A percentile compares a stretch with the other conserved stretches of the same genome.
These are phyloP conservation scores for Apodemia hepburni DNA, from an alignment of 2,888 invertebrate species.

Conservation along the genomic window DNA sequence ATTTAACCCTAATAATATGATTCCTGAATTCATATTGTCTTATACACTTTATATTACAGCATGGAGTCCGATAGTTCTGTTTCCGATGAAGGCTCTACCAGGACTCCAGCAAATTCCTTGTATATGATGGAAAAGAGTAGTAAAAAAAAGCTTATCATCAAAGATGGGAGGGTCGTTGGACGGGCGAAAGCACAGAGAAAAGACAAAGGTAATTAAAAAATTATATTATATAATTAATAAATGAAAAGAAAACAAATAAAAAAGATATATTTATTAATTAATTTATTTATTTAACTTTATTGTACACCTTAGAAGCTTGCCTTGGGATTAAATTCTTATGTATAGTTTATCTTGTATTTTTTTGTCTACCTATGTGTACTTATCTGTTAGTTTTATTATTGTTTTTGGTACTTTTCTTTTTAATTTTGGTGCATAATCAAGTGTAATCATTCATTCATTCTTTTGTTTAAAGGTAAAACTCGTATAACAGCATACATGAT, in stretches of 20 bases:
- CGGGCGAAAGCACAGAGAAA: constrained; percentile 87
- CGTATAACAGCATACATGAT: constrained; percentile 94
- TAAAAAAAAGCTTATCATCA: constrained; percentile 85
- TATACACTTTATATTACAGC: constrained; percentile 43
- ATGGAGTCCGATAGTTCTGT: constrained; percentile 76
- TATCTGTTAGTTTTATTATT: too few species aligned
- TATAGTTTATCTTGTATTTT: too few species aligned
- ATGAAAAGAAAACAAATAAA: too few species aligned
- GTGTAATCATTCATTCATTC: background rate
- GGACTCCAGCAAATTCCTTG: constrained; percentile 80
- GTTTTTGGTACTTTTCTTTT: too few species aligned
- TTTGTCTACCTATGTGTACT: too few species aligned
- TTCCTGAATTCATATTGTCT: background rate
- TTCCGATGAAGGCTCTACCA: constrained; percentile 67
- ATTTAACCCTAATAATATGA: too few species aligned
- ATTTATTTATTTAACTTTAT: too few species aligned
- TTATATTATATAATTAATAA: too few species aligned
- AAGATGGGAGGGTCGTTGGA: constrained; percentile 82
- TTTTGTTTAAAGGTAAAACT: constrained; percentile 74
- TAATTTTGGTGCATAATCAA: too few species aligned
- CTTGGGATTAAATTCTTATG: too few species aligned
- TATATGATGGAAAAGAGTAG: constrained; percentile 91
- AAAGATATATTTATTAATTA: too few species aligned
- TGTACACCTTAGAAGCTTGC: too few species aligned
- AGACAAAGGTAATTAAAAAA: constrained; percentile 81